Evolutionary conservation across 2,113 vertebrate genomes (phyloP), one percentile per base, ranked within the genome.

Genomic region (Salminus brasiliensis): DNA sequence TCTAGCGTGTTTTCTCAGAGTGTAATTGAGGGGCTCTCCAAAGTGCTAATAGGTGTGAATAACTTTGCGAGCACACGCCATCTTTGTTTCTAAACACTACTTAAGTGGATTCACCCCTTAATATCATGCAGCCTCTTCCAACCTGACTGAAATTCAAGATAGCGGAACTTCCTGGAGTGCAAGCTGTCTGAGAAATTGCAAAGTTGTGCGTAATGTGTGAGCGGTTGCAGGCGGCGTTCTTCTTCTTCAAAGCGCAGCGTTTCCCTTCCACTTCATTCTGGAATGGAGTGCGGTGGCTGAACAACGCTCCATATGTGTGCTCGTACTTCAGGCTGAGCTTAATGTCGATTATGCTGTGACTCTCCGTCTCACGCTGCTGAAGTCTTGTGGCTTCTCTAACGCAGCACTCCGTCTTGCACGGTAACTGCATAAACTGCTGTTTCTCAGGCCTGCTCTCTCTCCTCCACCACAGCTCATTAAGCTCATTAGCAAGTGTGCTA

Each of bases 21-120:
- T 39, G 15, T 62, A 62, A 49, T 34, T 30, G 27, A 57, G 59
- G 57, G 25, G 45, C 29, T 5, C 53, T 52, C 43, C 23, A 23
- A 73, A 68, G 25, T 29, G 36, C 25, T 72, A 78, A 69, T 60
- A 25, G 57, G n/a, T 60, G 65, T 30, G 67, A 47, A 49, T 43
- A 70, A 60, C 53, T 45, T 45, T 10, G 27, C 29, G 12, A 34
- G 23, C 1, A n/a, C 18, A 30, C 52, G 9, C 65, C 67, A 16
- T 0, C 3, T 5, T 47, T 65, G 30, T 21, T 23, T 6, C 25
- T 47, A 21, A 34, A 70, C 3, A 1, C n/a, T 16, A 36, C 10
- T 30, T 52, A 39, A 57, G 12, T 47, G 47, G 30, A 49, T 34
- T 8, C 29, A 76, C 62, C 45, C 49, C 21, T 62, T 49, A 32